These are phyloP conservation scores for Poecilia wingei DNA, from an alignment of 2,797 vertebrate genomes.

Conservation along the genomic window DNA sequence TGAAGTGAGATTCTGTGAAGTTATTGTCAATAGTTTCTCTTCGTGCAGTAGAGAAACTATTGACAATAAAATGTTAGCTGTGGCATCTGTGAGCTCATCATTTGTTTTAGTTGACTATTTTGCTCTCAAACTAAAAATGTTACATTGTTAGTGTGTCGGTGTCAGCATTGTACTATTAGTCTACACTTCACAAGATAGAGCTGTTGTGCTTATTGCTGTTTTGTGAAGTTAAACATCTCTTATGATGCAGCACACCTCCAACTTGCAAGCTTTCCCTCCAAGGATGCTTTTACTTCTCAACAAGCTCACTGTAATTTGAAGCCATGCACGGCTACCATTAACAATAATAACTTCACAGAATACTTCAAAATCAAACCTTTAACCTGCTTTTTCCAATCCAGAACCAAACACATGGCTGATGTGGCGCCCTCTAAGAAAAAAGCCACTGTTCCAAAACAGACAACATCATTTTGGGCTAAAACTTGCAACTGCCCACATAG, in stretches of 20 bases:
- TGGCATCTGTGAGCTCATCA: neutral
- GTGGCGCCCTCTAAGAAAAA: neutral
- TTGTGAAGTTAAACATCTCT: neutral
- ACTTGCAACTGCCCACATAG: neutral
- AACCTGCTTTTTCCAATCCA: neutral
- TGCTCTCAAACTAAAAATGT: neutral
- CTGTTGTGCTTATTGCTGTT: neutral
- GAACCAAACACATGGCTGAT: neutral
- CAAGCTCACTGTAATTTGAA: neutral
- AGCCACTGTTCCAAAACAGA: neutral
- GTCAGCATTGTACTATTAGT: neutral
- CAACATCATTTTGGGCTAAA: neutral
- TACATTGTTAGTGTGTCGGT: neutral
- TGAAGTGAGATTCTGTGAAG: neutral
- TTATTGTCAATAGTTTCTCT: neutral
- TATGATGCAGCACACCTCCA: neutral
- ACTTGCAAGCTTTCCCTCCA: neutral
- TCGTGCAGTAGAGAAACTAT: neutral
- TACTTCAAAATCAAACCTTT: neutral
- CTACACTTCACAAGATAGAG: neutral
- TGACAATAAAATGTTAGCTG: neutral
- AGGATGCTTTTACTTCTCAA: neutral
- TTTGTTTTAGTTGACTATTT: neutral
- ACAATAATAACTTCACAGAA: neutral
- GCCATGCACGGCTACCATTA: neutral